Conservation (phyloP, 2,113 vertebrate genomes). For the Notechis scutatus region DNA sequence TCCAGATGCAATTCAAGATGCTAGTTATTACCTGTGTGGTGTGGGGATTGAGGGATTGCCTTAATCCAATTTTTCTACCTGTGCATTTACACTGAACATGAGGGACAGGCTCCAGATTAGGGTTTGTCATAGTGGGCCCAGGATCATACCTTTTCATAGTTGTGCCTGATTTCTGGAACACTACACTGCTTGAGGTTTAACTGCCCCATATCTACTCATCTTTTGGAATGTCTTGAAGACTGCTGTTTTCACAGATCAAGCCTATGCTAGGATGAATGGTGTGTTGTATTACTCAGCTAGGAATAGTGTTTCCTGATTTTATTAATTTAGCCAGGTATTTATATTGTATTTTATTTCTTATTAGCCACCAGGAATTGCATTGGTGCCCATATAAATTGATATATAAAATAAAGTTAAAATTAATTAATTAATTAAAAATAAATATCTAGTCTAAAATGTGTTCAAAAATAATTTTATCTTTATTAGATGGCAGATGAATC, state of each 20-base stretch:
- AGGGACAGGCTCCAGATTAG: not conserved
- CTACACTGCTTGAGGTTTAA: not conserved
- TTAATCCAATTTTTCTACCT: not conserved
- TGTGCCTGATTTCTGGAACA: not conserved
- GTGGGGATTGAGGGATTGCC: not conserved
- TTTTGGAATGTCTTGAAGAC: too few relatives aligned
- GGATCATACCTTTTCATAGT: not conserved
- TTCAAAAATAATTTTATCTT: not conserved
- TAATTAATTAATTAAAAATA: not conserved
- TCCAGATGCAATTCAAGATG: not conserved
- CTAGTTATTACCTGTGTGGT: not conserved
- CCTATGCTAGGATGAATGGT: not conserved
- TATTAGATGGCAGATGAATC: not conserved
- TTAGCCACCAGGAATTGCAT: not conserved
- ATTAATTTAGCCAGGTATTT: not conserved
- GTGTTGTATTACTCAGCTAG: not conserved
- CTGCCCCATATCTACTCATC: too few relatives aligned
- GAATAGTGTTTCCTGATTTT: not conserved
- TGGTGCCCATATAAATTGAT: not conserved
- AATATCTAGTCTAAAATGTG: not conserved
- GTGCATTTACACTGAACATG: not conserved
- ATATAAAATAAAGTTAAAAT: not conserved
- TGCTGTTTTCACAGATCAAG: not conserved
- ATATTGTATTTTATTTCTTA: not conserved
- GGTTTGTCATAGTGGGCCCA: not conserved